Evolutionary conservation across 2,888 invertebrate genomes (phyloP), one percentile per base, ranked within the genome.

Genomic region (Coenonympha glycerion): DNA sequence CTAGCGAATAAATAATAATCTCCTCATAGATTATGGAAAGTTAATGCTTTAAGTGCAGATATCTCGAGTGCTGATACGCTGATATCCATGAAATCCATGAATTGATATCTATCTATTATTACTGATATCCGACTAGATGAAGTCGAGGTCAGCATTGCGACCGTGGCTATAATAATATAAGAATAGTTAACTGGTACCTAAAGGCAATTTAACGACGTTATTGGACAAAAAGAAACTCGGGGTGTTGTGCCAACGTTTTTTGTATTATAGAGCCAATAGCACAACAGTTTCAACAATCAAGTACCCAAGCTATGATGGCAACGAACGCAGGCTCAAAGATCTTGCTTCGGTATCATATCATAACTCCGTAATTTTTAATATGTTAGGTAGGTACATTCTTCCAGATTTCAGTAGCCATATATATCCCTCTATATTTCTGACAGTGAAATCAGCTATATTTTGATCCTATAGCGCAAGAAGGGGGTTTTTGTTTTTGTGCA

Each of bases 1-100:
- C 66, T 59, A 61, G 69, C 66, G 74, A 74, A 74, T 79, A 78
- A 79, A 74, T 76, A 72, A 66, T 70, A 63, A 61, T 69, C 66
- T 68, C 69, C 66, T 68, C 69, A 71, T 72, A 72, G 72, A 68
- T 78, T 73, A 56, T 55, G 45, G 53, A 56, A 54, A 58, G 56
- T 58, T 60, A 72, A 73, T 69, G 68, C 56, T 61, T 73, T 53
- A 61, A 80, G 76, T 77, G 74, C 68, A 60, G 58, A 64, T 72
- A 76, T 76, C 69, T 79, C 48, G 59, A 80, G 79, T 77, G 69
- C 64, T 56, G 53, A 49, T 52, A 56, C 45, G 47, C 50, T 52
- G 53, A 39, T 49, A 56, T 59, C 46, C 53, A 56, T 57, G 42
- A 57, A 62, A 59, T 61, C 58, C 60, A 52, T 58, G 52, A 58